A percentile compares a stretch with the other conserved stretches of the same genome.
These are phyloP conservation scores for Sinocyclocheilus anshuiensis DNA, from an alignment of 2,113 vertebrate genomes.

Conservation along the genomic window DNA sequence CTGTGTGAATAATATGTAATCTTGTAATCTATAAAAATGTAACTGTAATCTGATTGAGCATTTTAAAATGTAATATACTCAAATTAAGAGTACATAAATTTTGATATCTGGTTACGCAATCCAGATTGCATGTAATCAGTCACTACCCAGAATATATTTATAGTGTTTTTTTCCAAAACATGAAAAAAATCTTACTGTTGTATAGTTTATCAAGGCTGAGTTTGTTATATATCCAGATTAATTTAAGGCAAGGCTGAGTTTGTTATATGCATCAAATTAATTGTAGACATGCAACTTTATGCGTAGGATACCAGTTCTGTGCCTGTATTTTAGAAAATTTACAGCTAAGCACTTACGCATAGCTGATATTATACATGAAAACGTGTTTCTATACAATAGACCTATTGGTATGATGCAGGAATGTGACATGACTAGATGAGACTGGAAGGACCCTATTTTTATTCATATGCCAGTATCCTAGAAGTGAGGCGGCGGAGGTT, in stretches of 20 bases:
- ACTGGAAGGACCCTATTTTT: not conserved
- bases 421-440: constrained; percentile 16
- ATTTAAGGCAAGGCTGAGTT: not conserved
- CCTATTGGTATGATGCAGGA: not conserved
- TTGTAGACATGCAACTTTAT: not conserved
- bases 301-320: not conserved
- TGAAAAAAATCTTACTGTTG: no score
- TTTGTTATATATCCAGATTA: not conserved
- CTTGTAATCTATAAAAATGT: no score
- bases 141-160: no score
- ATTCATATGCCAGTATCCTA: not conserved
- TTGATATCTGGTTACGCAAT: no score
- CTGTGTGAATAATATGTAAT: no score
- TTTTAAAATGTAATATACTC: no score
- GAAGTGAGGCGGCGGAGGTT: not conserved
- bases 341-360: not conserved
- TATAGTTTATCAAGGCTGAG: no score
- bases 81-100: no score
- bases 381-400: not conserved
- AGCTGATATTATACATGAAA: not conserved
- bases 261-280: not conserved
- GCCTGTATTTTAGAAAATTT: not conserved
- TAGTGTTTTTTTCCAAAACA: no score
- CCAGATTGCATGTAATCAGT: no score
- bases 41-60: no score